phyloP scores from a whole-genome alignment of 2,113 vertebrate species.

The Cnemophilus loriae region DNA sequence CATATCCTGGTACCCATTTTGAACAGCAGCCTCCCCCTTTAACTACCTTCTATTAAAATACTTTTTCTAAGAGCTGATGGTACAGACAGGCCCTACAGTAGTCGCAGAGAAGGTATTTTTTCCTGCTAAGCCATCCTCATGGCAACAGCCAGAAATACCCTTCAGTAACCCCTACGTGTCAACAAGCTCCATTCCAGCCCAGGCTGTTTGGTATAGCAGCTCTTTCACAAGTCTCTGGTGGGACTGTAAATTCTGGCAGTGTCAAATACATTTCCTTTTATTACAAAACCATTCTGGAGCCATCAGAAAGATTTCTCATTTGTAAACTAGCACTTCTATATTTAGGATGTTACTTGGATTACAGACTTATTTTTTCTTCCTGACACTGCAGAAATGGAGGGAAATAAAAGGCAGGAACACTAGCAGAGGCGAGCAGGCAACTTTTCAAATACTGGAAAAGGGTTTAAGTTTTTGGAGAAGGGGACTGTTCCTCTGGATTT shows the following conservation, averaged over 20 bases:
- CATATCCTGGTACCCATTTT: background rate
- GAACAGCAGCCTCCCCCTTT: background rate
- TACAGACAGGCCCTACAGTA: background rate
- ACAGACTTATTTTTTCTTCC: slow-evolving; percentile 52
- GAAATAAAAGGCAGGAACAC: slow-evolving; percentile 20
- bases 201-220: slow-evolving; percentile 60
- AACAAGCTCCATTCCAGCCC: slow-evolving; percentile 53
- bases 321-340: slow-evolving; percentile 70
- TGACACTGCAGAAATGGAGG: slow-evolving; percentile 50
- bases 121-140: slow-evolving; percentile 42
- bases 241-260: slow-evolving; percentile 60
- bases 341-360: slow-evolving; percentile 68
- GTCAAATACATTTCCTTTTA: slow-evolving; percentile 69
- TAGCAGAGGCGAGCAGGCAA: background rate
- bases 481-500: background rate
- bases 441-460: background rate
- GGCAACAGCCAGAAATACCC: slow-evolving; percentile 64
- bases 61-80: background rate
- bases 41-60: background rate
- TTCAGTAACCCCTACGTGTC: slow-evolving; percentile 48
- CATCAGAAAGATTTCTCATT: slow-evolving; percentile 64
- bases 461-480: background rate
- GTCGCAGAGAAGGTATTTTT: background rate
- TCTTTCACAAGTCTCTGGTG: slow-evolving; percentile 70
- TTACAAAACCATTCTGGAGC: slow-evolving; percentile 69